Evolutionary conservation across 2,888 invertebrate genomes (phyloP), one percentile per base, ranked within the genome.

Genomic region (Pyrrhia umbra): DNA sequence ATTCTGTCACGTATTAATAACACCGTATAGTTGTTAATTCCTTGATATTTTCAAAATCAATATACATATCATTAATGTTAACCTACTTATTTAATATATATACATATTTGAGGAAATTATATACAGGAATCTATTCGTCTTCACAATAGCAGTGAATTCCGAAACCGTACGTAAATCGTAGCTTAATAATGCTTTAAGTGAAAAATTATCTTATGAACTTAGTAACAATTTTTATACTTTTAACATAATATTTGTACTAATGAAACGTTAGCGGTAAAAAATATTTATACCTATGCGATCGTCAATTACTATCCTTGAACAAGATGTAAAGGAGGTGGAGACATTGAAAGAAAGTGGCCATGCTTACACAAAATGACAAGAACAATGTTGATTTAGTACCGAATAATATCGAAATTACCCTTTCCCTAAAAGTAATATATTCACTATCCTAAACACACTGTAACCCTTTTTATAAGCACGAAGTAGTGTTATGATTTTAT

Each of bases 181-280:
- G 93, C 93, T 92, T 92, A 90, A 87, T 81, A 88, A 92, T 90
- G 94, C 94, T 94, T 94, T 94, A 94, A 93, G 87, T 88, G 90
- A 90, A 93, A 77, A 93, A 92, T 87, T 85, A 87, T 94, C 94
- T 94, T 94, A 94, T 94, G 94, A 94, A 92, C 88, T 88, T 90
- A 91, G 87, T 87, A 92, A 90, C 82, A 89, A 84, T 87, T 90
- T 83, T 89, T 89, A 89, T 91, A 92, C 87, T 90, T 89, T 88
- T 85, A 88, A 89, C 88, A 88, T 87, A 85, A 87, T 89, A 88
- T 90, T 89, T 90, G 85, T 91, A 90, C 85, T 88, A 87, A 85
- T 77, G 71, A 83, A 79, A 86, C 70, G 79, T 87, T 91, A 91
- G 88, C 83, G 84, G 85, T 89, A 88, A 84, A 84, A 83, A 59